Conservation (phyloP, 2,113 vertebrate species). For the Chaetura pelagica region DNA sequence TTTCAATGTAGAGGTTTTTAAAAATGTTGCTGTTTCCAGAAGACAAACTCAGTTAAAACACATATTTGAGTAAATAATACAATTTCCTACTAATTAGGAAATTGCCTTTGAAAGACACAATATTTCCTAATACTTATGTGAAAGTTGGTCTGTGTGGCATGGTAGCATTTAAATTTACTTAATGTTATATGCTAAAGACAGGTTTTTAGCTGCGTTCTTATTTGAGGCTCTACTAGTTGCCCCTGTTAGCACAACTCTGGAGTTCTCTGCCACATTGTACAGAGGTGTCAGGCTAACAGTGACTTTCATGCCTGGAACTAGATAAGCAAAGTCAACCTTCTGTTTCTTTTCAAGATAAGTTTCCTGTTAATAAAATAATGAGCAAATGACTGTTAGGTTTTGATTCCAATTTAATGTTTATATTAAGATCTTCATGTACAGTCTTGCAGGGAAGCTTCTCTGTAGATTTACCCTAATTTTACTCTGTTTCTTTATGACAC, state of each 20-base stretch:
- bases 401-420: background rate
- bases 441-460: background rate
- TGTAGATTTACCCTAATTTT: background rate
- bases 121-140: background rate
- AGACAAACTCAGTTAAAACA: background rate
- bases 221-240: background rate
- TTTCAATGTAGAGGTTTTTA: background rate
- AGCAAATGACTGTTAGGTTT: background rate
- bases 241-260: background rate
- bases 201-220: background rate
- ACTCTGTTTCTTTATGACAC: background rate
- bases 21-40: background rate
- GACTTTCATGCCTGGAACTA: background rate
- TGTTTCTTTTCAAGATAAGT: constrained; percentile 10
- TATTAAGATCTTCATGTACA: background rate
- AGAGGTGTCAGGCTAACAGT: background rate
- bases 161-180: background rate
- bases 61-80: background rate
- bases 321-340: background rate
- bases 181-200: background rate
- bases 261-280: background rate
- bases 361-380: background rate
- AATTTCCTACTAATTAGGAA: background rate
- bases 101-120: background rate
- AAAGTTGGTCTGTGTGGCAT: background rate